phyloP scores from a whole-genome alignment of 1,140 invertebrate genomes.

The Chironomus striatipennis region DNA sequence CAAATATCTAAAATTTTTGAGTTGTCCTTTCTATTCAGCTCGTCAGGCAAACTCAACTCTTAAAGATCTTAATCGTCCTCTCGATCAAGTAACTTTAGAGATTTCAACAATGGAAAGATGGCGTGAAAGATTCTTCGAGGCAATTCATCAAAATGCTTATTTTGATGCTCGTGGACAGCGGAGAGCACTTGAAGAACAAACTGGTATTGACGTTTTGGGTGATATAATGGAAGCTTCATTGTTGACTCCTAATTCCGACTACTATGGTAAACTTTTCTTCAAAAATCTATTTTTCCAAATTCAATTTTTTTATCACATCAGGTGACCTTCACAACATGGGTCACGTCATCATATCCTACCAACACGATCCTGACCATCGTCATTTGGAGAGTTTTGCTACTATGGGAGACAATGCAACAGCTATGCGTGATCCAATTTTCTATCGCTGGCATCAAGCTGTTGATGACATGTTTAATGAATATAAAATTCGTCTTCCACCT shows the following conservation, averaged over 20 bases:
- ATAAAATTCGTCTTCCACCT: slow-evolving; percentile 58
- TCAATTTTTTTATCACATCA: too few species aligned
- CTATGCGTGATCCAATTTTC: slow-evolving; percentile 70
- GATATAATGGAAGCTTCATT: slow-evolving; percentile 41
- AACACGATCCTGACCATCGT: slow-evolving; percentile 47
- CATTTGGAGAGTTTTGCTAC: slow-evolving; percentile 50
- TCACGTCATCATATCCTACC: slow-evolving; percentile 46
- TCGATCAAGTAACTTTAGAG: slow-evolving; percentile 29
- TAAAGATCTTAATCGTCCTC: slow-evolving; percentile 29
- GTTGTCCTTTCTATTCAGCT: too few species aligned
- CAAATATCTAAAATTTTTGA: too few species aligned
- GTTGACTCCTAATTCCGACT: slow-evolving; percentile 38
- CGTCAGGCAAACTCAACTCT: slow-evolving; percentile 33
- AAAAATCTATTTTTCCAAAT: too few species aligned
- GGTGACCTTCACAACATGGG: slow-evolving; percentile 51
- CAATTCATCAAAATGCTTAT: slow-evolving; percentile 54
- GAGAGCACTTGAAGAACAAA: slow-evolving; percentile 41
- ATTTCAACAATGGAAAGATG: slow-evolving; percentile 44
- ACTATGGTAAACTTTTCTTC: too few species aligned
- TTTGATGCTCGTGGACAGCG: slow-evolving; percentile 40
- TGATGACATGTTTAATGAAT: slow-evolving; percentile 67
- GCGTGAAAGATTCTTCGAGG: slow-evolving; percentile 58
- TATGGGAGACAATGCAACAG: slow-evolving; percentile 55
- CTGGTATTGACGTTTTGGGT: slow-evolving; percentile 44
- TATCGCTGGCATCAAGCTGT: slow-evolving; percentile 70